Evolutionary conservation across 2,797 vertebrate genomes (phyloP).

Genomic region (Denticeps clupeoides): DNA sequence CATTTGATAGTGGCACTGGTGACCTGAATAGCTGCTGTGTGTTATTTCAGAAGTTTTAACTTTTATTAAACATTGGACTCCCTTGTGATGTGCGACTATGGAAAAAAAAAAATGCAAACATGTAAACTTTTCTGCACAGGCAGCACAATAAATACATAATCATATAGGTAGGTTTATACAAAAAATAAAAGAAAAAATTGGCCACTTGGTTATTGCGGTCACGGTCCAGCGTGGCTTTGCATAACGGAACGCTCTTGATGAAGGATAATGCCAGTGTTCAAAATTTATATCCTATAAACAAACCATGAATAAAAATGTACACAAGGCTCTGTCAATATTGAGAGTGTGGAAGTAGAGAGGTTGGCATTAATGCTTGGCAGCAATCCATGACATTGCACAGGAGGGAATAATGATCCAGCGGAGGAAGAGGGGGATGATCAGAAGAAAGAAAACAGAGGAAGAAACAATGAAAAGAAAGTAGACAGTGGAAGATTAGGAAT

Average conservation of each 20-base stretch:
- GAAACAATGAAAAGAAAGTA: not conserved
- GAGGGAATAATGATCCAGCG: not conserved
- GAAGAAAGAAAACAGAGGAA: not conserved
- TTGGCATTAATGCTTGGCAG: not conserved
- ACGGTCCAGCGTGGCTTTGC: not conserved
- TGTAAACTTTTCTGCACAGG: too few species aligned
- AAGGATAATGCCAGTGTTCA: not conserved
- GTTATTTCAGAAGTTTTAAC: too few species aligned
- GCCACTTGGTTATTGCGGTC: not conserved
- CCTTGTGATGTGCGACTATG: too few species aligned
- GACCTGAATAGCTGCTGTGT: too few species aligned
- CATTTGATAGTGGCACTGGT: too few species aligned
- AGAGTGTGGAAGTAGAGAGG: not conserved
- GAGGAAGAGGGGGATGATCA: not conserved
- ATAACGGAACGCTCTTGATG: too few species aligned
- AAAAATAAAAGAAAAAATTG: too few species aligned
- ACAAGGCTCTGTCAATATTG: constrained; percentile 4
- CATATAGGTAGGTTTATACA: too few species aligned
- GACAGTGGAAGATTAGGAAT: not conserved
- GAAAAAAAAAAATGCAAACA: too few species aligned
- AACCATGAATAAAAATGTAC: constrained; percentile 1
- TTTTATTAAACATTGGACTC: too few species aligned
- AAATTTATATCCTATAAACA: constrained; percentile 1
- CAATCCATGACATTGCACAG: not conserved
- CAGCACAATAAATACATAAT: too few species aligned